Conservation (phyloP, 1,140 invertebrate species). For the Camponotus vicinus region DNA sequence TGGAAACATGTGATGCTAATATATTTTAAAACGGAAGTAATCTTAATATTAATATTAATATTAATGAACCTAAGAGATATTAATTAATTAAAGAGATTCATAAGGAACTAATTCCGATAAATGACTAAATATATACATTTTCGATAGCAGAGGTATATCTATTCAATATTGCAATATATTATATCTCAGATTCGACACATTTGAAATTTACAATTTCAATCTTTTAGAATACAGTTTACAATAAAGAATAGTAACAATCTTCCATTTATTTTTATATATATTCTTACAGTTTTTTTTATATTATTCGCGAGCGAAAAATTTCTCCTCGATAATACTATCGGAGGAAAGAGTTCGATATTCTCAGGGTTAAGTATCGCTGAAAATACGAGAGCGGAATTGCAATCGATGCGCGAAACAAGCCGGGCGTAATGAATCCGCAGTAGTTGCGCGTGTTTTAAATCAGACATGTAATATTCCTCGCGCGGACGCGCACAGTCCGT, state of each 20-base stretch:
- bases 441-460: constrained; percentile 64
- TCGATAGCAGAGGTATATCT: not conserved
- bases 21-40: not conserved
- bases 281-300: not conserved
- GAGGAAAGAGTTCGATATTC: constrained; percentile 27
- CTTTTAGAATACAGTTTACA: not conserved
- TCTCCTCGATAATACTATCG: not conserved
- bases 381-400: constrained; percentile 42
- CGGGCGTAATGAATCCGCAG: constrained; percentile 63
- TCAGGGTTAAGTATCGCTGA: constrained; percentile 34
- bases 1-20: not conserved
- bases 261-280: not conserved
- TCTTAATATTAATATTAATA: not conserved
- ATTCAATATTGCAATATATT: constrained; percentile 3
- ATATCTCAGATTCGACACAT: not conserved
- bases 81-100: not conserved
- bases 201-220: not conserved
- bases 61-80: not conserved
- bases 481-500: constrained; percentile 14
- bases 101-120: not conserved
- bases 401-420: constrained; percentile 43
- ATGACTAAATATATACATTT: not conserved
- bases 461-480: constrained; percentile 66
- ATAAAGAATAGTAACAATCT: not conserved
- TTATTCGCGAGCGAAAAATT: not conserved